Percentiles rank a stretch among this genome's conserved stretches.
Conservation (phyloP, 2,888 invertebrate species). For the Clunio marinus region DNA sequence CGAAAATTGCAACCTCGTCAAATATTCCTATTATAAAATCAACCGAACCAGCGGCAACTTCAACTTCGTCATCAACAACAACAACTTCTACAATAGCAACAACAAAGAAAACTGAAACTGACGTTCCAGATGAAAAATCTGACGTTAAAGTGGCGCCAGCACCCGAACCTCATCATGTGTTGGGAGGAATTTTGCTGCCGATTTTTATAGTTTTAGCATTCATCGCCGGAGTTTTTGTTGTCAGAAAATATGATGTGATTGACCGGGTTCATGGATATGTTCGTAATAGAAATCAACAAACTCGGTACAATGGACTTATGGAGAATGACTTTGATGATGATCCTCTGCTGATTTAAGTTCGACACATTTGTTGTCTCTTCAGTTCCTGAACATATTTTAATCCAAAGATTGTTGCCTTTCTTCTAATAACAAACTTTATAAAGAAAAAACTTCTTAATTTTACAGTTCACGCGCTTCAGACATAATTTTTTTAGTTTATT, state of each 20-base stretch:
- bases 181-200: constrained; percentile 43
- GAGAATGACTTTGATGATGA: constrained; percentile 37
- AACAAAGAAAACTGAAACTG: neutral
- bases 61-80: neutral
- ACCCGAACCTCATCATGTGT: constrained; percentile 42
- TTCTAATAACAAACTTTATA: too few relatives aligned
- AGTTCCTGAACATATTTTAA: neutral
- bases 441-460: too few relatives aligned
- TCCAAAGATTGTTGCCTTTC: constrained; percentile 32
- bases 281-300: constrained; percentile 13
- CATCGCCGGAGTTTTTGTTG: constrained; percentile 42
- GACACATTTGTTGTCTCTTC: neutral
- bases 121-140: neutral
- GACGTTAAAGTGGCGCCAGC: constrained; percentile 19
- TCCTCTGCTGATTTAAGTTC: constrained; percentile 28
- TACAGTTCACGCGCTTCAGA: too few relatives aligned
- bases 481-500: too few relatives aligned
- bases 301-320: constrained; percentile 23
- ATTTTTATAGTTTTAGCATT: constrained; percentile 43
- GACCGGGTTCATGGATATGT: constrained; percentile 39
- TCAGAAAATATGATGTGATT: constrained; percentile 43
- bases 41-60: neutral
- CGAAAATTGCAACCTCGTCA: neutral
- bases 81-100: neutral
- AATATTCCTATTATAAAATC: neutral